Evolutionary conservation across 2,888 invertebrate species (phyloP), one percentile per base, ranked within the genome.

Genomic region (Junonia oenone): DNA sequence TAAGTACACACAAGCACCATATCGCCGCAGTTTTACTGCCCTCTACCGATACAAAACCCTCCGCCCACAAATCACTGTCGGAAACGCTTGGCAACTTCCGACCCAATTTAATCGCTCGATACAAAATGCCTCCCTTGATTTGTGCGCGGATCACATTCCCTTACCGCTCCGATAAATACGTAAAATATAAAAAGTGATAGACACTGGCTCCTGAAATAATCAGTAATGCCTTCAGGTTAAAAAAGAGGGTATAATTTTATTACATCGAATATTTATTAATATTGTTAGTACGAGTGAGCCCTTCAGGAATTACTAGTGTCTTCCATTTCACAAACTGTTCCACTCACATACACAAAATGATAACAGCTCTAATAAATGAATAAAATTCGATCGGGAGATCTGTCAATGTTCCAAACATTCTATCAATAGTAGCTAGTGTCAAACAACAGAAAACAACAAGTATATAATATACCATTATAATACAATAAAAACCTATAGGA

Each of bases 1-100:
- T 89, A 89, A 89, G 88, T 88, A 89, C 87, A 80, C 74, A 73
- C 83, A 79, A 88, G 87, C 88, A 89, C 88, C 88, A 83, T 72
- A 70, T 71, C 63, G 84, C 85, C 63, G 85, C 86, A 86, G 87
- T 87, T 75, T 76, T 11, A 87, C 87, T 87, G 87, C 86, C 75
- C 64, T 67, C 75, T 65, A 69, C 72, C 70, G 66, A 68, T 71
- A 74, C 56, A 49, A 65, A 71, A 68, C 63, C 67, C 74, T 66
- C 78, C 75, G 64, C 71, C 62, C 67, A 65, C 70, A 67, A 62
- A 66, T 53, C 51, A 13, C 17, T 27, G 13, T 29, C 48, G 9
- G 14, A 47, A 46, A 45, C 29, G 9, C 37, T 29, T 40, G 15
- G 49, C 50, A 53, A 47, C 29, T 33, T 15, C 26, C 22, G 47